Percentiles rank a stretch among this genome's conserved stretches.
Conservation (phyloP, 2,113 vertebrate genomes). For the Protomyctophum bolini region DNA sequence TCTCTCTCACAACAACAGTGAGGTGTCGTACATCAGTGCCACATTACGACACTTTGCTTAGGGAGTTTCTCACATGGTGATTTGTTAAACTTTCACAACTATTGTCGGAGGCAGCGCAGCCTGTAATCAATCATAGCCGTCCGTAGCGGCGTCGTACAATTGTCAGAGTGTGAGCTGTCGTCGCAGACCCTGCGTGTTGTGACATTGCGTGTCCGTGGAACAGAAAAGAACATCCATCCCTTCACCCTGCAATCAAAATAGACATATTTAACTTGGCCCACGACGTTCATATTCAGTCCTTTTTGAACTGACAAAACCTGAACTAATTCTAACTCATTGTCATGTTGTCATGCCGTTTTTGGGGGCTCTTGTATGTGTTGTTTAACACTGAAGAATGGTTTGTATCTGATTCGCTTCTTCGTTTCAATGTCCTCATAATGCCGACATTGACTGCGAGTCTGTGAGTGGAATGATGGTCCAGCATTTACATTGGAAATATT, state of each 20-base stretch:
- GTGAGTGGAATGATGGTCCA: not conserved
- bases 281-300: conserved; percentile 29
- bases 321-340: conserved; percentile 2
- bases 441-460: not conserved
- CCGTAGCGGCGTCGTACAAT: conserved; percentile 41
- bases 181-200: conserved; percentile 60
- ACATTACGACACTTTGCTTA: conserved; percentile 36
- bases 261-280: conserved; percentile 35
- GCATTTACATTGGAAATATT: too few relatives aligned
- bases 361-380: conserved; percentile 30
- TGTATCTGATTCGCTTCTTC: not conserved
- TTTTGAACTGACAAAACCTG: conserved; percentile 24
- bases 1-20: conserved; percentile 4
- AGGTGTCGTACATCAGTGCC: conserved; percentile 19
- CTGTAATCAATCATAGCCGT: conserved; percentile 71
- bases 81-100: conserved; percentile 49
- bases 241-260: conserved; percentile 50
- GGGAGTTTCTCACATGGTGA: conserved; percentile 29
- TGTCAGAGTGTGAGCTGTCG: conserved; percentile 60
- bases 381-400: conserved; percentile 10
- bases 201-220: conserved; percentile 62
- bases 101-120: conserved; percentile 48
- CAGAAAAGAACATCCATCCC: conserved; percentile 58
- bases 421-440: not conserved
- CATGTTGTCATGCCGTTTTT: conserved; percentile 10